Base-by-base conservation (phyloP, 53 echinoderm and acorn worm genomes). In the Apostichopus leukothele region DNA sequence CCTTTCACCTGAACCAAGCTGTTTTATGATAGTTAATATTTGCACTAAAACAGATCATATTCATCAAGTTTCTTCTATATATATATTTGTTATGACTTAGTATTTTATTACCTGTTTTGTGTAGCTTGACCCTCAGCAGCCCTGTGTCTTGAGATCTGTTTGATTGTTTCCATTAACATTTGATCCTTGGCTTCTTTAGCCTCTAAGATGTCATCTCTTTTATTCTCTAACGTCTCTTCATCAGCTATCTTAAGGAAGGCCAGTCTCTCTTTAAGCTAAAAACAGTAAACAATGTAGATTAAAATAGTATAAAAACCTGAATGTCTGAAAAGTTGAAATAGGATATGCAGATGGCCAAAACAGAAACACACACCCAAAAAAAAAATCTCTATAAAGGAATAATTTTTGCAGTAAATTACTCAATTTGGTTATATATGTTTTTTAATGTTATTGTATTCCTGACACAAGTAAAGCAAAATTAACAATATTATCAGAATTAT, bases 141-240 rank as follows among this genome's bases (percentile, higher is more conserved):
- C 59, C 97, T 91, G 75, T 97, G 97, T 78, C 92, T 94, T 13
- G 97, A 95, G 79, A 97, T 97, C 90, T 97, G 97, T 77, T 97
- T 91, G 23, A 97, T 89, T 76, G 94, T 97, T 4, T 89, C 94
- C 95, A 97, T 97, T 84, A 97, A 83, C 77, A 94, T 67, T 11
- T 90, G 89, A 27, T 97, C 97, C 73, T 95, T 95, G 26, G 97
- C 95, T 53, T 95, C 93, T 79, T 97, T 97, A 7, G 76, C 78
- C 53, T 92, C 97, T 20, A 97, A 57, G 83, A 97, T 97, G 63
- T 91, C 91, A 87, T 97, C 97, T 78, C 95, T 90, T 79, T 93
- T 97, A 59, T 88, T 95, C 84, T 97, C 97, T 25, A 91, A 51
- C 51, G 88, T 90, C 63, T 92, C 94, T 76, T 94, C 84, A 60